Conservation (phyloP, 1,140 invertebrate genomes). For the Lethrus apterus region DNA sequence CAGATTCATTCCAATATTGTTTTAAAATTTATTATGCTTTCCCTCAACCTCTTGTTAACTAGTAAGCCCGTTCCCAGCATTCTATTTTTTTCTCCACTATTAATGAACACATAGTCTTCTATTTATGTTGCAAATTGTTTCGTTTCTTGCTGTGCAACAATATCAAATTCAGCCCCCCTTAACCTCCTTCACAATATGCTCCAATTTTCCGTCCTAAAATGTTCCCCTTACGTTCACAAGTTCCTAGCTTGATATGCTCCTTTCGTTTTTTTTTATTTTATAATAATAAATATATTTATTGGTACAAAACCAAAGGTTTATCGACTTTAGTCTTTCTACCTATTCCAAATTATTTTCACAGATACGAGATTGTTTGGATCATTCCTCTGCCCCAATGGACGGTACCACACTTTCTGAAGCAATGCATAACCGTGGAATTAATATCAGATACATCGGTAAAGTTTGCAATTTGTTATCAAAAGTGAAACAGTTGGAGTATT, state of each 20-base stretch:
- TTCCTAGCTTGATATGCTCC: slow-evolving; percentile 10
- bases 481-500: slow-evolving; percentile 76
- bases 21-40: too few relatives aligned
- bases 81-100: too few relatives aligned
- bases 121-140: too few relatives aligned
- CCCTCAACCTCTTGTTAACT: too few relatives aligned
- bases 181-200: too few relatives aligned
- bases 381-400: slow-evolving; percentile 89
- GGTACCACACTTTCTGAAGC: slow-evolving; percentile 89
- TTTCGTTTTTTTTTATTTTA: neutral
- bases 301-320: too few relatives aligned
- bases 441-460: slow-evolving; percentile 92
- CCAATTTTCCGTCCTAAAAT: too few relatives aligned
- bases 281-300: neutral
- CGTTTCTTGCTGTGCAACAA: too few relatives aligned
- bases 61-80: too few relatives aligned
- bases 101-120: too few relatives aligned
- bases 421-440: slow-evolving; percentile 90
- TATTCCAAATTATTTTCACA: slow-evolving; percentile 40
- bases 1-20: too few relatives aligned
- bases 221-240: slow-evolving; percentile 2
- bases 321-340: neutral
- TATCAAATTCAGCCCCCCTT: too few relatives aligned
- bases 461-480: slow-evolving; percentile 70
- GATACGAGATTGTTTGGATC: slow-evolving; percentile 88